Conservation (phyloP, 1,140 invertebrate genomes). For the Andricus grossulariae region DNA sequence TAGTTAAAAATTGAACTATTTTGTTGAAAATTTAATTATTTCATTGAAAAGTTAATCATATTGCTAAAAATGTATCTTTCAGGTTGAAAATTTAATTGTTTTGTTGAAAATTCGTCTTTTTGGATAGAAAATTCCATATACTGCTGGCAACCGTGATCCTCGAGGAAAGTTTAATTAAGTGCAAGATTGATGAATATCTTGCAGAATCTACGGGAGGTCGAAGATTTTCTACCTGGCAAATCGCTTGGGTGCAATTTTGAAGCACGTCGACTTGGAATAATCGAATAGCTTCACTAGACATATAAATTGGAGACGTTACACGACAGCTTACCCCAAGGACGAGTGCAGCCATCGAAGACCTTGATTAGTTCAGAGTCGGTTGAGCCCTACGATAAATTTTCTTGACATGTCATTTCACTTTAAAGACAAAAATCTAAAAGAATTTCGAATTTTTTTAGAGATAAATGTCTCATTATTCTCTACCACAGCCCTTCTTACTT, state of each 20-base stretch:
- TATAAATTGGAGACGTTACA: conserved; percentile 15
- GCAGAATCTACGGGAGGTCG: background rate
- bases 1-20: too few relatives aligned
- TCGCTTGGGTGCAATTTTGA: conserved; percentile 30
- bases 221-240: conserved; percentile 16
- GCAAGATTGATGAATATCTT: conserved; percentile 7
- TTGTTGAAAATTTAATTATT: too few relatives aligned
- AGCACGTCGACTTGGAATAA: conserved; percentile 24
- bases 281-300: conserved; percentile 13
- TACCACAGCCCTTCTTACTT: too few relatives aligned
- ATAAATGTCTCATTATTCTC: too few relatives aligned
- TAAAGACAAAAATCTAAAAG: too few relatives aligned
- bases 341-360: background rate
- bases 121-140: background rate
- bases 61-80: too few relatives aligned
- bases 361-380: background rate
- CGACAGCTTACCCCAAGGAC: background rate
- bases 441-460: too few relatives aligned
- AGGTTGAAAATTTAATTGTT: too few relatives aligned
- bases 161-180: conserved; percentile 26
- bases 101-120: too few relatives aligned
- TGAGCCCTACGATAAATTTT: too few relatives aligned
- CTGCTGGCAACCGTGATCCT: background rate
- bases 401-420: too few relatives aligned
- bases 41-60: too few relatives aligned